Percentiles rank a stretch among this genome's conserved stretches.
Evolutionary conservation across 2,888 invertebrate genomes (phyloP).

Genomic region (Leptinotarsa rubiginosa): DNA sequence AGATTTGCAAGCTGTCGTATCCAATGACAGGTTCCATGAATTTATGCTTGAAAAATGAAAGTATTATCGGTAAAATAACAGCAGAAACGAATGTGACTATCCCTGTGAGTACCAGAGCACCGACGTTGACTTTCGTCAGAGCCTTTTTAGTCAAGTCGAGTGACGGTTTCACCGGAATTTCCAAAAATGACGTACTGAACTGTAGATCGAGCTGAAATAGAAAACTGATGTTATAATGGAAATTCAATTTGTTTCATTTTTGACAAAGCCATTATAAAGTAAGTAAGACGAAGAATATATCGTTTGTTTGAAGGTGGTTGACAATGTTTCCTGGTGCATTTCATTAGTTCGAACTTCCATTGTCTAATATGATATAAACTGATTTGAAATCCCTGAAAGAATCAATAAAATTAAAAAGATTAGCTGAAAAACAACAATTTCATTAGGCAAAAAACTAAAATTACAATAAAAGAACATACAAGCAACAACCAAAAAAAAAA

Average conservation of each 20-base stretch:
- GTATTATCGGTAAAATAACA: conserved; percentile 69
- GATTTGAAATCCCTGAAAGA: no score
- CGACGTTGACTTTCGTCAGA: conserved; percentile 73
- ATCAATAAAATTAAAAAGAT: no score
- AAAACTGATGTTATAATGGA: not conserved
- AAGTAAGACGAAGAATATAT: not conserved
- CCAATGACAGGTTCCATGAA: conserved; percentile 30
- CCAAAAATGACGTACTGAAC: conserved; percentile 75
- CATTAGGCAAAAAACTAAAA: no score
- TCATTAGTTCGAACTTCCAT: no score
- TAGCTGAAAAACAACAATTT: no score
- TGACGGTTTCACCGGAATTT: conserved; percentile 74
- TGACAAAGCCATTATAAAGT: no score
- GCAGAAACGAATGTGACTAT: conserved; percentile 70
- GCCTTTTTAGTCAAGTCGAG: conserved; percentile 67
- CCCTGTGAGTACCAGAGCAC: conserved; percentile 72
- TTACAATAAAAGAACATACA: no score
- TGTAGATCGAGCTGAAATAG: conserved; percentile 73
- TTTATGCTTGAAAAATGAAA: conserved; percentile 57
- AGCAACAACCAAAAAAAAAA: no score
- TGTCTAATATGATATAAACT: no score
- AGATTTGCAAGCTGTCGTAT: not conserved
- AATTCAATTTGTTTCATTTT: no score
- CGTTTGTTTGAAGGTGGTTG: no score
- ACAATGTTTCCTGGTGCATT: no score